phyloP scores from a whole-genome alignment of 1,140 invertebrate species.

The Meteorus sp. region DNA sequence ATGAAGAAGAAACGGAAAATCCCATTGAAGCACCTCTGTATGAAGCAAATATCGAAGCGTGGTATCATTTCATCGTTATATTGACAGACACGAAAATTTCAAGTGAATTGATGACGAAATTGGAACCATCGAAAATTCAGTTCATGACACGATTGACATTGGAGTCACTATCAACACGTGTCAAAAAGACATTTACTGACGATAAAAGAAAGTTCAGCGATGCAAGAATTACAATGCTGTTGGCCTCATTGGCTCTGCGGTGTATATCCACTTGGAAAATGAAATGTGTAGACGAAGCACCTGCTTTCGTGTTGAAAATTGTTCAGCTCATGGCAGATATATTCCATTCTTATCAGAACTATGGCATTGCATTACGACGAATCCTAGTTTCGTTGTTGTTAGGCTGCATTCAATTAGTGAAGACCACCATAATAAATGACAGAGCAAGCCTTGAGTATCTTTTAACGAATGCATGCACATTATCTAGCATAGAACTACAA shows the following conservation, averaged over 20 bases:
- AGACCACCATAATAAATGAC: slow-evolving; percentile 41
- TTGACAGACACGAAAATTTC: slow-evolving; percentile 50
- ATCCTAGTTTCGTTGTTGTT: slow-evolving; percentile 48
- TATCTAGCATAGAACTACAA: slow-evolving; percentile 30
- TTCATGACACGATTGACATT: slow-evolving; percentile 44
- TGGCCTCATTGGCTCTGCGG: slow-evolving; percentile 48
- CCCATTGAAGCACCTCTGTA: slow-evolving; percentile 38
- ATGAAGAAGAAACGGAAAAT: slow-evolving; percentile 24
- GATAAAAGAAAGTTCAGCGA: no score
- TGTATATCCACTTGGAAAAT: slow-evolving; percentile 48
- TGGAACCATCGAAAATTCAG: slow-evolving; percentile 26
- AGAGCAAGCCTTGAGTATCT: slow-evolving; percentile 45
- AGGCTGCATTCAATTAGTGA: slow-evolving; percentile 48
- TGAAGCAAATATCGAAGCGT: slow-evolving; percentile 53
- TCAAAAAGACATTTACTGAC: slow-evolving; percentile 38
- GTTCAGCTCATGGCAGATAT: slow-evolving; percentile 49
- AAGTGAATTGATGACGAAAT: slow-evolving; percentile 28
- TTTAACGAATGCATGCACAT: slow-evolving; percentile 43
- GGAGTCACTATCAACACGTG: slow-evolving; percentile 40
- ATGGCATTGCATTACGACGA: slow-evolving; percentile 45
- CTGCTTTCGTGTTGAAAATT: slow-evolving; percentile 41
- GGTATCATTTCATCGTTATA: slow-evolving; percentile 53
- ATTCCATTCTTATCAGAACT: slow-evolving; percentile 44
- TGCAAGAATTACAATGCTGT: slow-evolving; percentile 44
- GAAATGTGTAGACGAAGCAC: slow-evolving; percentile 41